Percentiles rank a stretch among this genome's conserved stretches.
phyloP scores from a whole-genome alignment of 2,113 vertebrate species.

The Mesoclemmys tuberculata region DNA sequence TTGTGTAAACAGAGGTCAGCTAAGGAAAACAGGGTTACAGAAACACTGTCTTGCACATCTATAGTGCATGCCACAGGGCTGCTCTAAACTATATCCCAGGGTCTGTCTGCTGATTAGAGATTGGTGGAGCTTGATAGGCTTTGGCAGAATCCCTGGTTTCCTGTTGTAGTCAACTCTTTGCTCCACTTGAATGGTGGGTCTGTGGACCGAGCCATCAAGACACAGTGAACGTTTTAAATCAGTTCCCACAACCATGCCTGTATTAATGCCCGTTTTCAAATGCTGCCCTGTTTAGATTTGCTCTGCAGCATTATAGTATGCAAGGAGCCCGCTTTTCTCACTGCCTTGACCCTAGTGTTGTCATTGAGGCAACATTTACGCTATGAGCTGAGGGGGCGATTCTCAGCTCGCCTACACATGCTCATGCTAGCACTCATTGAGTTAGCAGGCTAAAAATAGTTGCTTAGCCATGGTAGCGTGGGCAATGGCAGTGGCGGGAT shows the following conservation, averaged over 20 bases:
- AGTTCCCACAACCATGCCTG: accelerated
- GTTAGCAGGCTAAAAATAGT: too few species aligned
- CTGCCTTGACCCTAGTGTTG: accelerated
- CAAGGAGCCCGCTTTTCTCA: accelerated
- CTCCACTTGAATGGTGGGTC: background rate
- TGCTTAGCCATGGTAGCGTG: background rate
- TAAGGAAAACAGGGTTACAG: background rate
- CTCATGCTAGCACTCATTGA: background rate
- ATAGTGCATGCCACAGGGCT: background rate
- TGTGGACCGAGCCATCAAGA: background rate
- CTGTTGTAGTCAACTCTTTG: background rate
- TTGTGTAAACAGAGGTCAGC: background rate
- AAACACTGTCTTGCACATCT: background rate
- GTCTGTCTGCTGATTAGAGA: background rate
- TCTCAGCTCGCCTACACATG: background rate
- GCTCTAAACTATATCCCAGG: background rate
- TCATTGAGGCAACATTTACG: accelerated
- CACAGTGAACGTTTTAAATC: background rate
- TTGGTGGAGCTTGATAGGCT: background rate
- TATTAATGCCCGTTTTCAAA: background rate
- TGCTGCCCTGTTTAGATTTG: background rate
- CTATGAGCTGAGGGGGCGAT: background rate
- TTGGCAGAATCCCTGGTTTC: background rate
- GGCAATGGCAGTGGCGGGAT: background rate
- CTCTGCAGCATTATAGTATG: accelerated